Evolutionary conservation across 2,888 invertebrate species (phyloP).

Genomic region (Acronicta psi): DNA sequence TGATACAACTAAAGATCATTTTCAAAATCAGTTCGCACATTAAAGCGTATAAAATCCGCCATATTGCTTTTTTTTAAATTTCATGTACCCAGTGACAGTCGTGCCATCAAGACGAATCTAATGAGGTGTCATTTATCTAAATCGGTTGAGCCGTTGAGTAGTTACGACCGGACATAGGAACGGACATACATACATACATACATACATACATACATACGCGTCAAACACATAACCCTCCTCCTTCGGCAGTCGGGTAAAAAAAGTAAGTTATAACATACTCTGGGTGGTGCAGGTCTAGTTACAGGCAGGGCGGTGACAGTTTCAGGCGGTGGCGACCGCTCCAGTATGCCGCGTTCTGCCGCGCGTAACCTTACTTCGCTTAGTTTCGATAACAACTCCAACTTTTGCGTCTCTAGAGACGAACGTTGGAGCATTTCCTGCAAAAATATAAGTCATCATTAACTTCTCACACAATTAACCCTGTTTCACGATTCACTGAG

Average conservation of each 20-base stretch:
- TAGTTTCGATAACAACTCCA: conserved; percentile 97
- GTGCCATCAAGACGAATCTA: too few relatives aligned
- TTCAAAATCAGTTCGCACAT: too few relatives aligned
- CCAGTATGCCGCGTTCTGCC: conserved; percentile 95
- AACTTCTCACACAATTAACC: neutral
- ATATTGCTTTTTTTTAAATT: too few relatives aligned
- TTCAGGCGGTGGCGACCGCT: conserved; percentile 89
- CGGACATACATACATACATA: too few relatives aligned
- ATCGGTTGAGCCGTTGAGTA: too few relatives aligned
- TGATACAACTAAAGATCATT: too few relatives aligned
- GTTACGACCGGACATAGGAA: too few relatives aligned
- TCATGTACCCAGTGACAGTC: too few relatives aligned
- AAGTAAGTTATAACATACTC: conserved; percentile 70
- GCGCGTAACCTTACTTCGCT: conserved; percentile 97
- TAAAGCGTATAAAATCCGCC: too few relatives aligned
- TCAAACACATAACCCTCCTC: too few relatives aligned
- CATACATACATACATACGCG: too few relatives aligned
- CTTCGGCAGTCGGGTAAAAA: neutral
- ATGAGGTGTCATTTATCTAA: too few relatives aligned
- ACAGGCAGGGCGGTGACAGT: conserved; percentile 65
- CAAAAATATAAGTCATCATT: conserved; percentile 25
- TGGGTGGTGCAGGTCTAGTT: conserved; percentile 80
- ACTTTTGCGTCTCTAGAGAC: conserved; percentile 97
- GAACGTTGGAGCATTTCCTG: conserved; percentile 96
- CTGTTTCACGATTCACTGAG: neutral